These are phyloP conservation scores for Eilema sororculum DNA, from an alignment of 2,888 invertebrate species.

Conservation along the genomic window DNA sequence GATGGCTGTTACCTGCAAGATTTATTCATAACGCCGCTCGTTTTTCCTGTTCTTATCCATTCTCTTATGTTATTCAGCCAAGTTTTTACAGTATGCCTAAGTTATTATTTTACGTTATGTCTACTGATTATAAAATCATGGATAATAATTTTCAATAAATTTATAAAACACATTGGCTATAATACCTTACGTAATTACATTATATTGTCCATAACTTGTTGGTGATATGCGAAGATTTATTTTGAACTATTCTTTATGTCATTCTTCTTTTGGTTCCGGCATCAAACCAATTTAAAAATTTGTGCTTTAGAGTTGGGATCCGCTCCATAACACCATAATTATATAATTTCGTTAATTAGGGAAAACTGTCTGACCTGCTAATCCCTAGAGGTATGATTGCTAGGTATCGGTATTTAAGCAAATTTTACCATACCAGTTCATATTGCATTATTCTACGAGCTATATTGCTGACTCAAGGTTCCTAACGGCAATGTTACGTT, in stretches of 20 bases:
- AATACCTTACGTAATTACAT: too few species aligned
- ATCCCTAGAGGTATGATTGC: too few species aligned
- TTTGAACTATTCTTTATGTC: neutral
- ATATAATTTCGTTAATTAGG: too few species aligned
- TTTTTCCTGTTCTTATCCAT: neutral
- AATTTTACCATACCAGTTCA: too few species aligned
- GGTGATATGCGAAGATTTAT: neutral
- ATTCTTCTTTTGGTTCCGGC: neutral
- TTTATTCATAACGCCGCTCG: neutral
- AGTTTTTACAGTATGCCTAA: neutral
- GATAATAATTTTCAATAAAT: neutral
- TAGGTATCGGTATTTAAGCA: too few species aligned
- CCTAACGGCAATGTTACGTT: neutral
- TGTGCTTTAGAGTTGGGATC: too few species aligned
- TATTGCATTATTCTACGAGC: neutral
- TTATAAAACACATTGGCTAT: neutral
- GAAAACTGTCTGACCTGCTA: too few species aligned
- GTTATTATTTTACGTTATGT: neutral
- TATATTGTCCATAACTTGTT: neutral
- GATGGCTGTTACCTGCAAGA: neutral
- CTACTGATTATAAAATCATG: neutral
- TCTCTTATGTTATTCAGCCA: neutral
- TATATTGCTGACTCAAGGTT: too few species aligned
- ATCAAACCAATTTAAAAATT: too few species aligned
- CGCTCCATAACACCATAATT: too few species aligned